Evolutionary conservation across 2,797 vertebrate genomes (phyloP).

Genomic region (Falco novaeseelandiae): DNA sequence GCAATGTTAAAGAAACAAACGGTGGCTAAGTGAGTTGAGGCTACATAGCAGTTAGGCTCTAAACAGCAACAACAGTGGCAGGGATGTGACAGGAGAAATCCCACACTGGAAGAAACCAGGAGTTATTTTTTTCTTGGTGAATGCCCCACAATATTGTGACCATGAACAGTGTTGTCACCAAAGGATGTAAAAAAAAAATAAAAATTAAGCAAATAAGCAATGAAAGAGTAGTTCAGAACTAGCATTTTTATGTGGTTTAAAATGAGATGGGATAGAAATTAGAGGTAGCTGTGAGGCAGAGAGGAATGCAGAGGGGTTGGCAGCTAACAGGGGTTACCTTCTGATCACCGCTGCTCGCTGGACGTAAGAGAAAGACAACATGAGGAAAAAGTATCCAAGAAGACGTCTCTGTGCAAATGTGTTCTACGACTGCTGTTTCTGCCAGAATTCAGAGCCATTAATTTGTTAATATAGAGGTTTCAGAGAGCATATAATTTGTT

Average conservation of each 20-base stretch:
- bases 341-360: background rate
- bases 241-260: background rate
- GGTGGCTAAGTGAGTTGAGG: background rate
- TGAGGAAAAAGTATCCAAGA: background rate
- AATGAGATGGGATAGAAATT: background rate
- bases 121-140: background rate
- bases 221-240: background rate
- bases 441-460: background rate
- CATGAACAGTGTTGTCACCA: background rate
- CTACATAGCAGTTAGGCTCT: background rate
- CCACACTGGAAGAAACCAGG: background rate
- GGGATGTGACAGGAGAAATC: background rate
- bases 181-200: rapidly evolving
- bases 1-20: background rate
- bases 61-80: background rate
- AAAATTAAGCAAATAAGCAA: background rate
- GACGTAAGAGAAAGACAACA: background rate
- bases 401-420: background rate
- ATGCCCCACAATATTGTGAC: background rate
- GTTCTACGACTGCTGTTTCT: background rate
- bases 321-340: background rate
- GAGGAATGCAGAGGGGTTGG: background rate
- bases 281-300: background rate
- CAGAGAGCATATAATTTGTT: background rate
- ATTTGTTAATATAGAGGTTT: background rate